These are phyloP conservation scores for Apis florea DNA, from an alignment of 1,140 invertebrate species.

Conservation along the genomic window DNA sequence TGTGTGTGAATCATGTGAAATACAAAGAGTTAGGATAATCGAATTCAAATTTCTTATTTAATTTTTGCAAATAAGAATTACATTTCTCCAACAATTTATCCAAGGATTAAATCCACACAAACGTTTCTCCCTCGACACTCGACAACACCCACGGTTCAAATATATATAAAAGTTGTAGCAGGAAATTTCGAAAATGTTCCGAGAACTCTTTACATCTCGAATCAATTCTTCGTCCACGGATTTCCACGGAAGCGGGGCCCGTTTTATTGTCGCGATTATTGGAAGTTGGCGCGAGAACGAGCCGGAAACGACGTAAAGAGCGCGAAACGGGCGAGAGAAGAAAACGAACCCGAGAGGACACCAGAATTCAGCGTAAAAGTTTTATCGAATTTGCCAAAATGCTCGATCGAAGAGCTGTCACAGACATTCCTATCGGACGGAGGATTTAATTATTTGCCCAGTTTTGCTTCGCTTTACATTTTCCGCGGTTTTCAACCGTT, in stretches of 20 bases:
- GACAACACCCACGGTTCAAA: too few species aligned
- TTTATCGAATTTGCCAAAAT: conserved; percentile 26
- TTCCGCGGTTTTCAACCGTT: not conserved
- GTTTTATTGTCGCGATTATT: not conserved
- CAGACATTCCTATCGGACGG: not conserved
- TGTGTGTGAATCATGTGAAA: too few species aligned
- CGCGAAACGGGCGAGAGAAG: not conserved
- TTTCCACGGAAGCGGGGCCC: not conserved
- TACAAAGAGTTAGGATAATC: too few species aligned
- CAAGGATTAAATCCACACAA: too few species aligned
- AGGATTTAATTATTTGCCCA: conserved; percentile 21
- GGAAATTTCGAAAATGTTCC: not conserved
- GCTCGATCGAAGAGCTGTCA: conserved; percentile 32
- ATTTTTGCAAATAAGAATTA: too few species aligned
- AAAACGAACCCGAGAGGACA: not conserved
- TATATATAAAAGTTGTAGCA: not conserved
- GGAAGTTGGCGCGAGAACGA: not conserved
- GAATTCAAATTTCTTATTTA: too few species aligned
- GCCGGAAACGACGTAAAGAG: not conserved
- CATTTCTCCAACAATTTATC: too few species aligned
- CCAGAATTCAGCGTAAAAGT: not conserved
- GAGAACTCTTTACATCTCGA: not conserved
- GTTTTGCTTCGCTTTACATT: conserved; percentile 5
- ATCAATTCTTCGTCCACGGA: not conserved
- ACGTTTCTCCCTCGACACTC: too few species aligned